Conservation (phyloP, 2,888 invertebrate species). For the Sylvicola cinctus region DNA sequence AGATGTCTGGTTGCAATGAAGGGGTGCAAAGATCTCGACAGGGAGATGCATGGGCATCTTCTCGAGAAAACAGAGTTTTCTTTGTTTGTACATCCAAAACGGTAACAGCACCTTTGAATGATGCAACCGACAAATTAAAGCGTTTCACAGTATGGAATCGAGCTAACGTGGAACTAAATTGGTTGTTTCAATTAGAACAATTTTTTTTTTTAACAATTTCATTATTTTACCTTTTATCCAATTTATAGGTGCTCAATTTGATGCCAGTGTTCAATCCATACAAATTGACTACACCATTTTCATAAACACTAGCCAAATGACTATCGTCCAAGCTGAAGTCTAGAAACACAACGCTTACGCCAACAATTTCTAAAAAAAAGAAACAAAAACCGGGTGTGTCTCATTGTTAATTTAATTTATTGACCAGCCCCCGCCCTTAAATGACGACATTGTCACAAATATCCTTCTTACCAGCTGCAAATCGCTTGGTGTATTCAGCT, state of each 20-base stretch:
- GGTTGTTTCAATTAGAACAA: constrained; percentile 2
- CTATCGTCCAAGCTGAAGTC: constrained; percentile 23
- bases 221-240: constrained; percentile 1
- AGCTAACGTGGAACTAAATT: constrained; percentile 19
- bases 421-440: neutral
- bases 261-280: constrained; percentile 4
- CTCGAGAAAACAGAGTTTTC: constrained; percentile 14
- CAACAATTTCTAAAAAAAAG: constrained; percentile 12
- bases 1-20: constrained; percentile 14
- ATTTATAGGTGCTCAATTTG: constrained; percentile 1
- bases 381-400: no score
- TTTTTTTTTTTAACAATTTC: neutral
- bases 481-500: neutral
- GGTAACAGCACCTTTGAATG: constrained; percentile 18
- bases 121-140: constrained; percentile 18
- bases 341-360: constrained; percentile 17
- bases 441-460: neutral
- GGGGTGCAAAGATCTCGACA: constrained; percentile 22
- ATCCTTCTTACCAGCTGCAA: neutral
- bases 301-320: constrained; percentile 20
- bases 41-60: constrained; percentile 19
- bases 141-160: constrained; percentile 23
- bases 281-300: constrained; percentile 17
- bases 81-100: constrained; percentile 20
- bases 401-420: neutral